Evolutionary conservation across 2,113 vertebrate species (phyloP), one percentile per base, ranked within the genome.

Genomic region (Danionella cerebrum): DNA sequence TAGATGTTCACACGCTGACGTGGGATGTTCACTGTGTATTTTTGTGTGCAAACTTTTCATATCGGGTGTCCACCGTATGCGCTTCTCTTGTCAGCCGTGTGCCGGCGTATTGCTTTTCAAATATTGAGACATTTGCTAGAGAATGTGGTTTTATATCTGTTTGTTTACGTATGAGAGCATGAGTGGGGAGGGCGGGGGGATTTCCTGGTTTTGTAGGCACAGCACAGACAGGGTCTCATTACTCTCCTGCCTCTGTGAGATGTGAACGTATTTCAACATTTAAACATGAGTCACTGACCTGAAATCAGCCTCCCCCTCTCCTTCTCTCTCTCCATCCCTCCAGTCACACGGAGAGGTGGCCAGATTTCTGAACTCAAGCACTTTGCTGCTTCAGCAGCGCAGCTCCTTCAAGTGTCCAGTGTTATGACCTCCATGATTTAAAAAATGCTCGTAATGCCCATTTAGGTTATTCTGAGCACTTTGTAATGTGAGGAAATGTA

Each of bases 141-240:
- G 35, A n/a, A 33, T 16, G 50, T 31, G 47, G 6, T 3, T 25
- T 8, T 27, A 8, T 25, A 10, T 24, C 3, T 22, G 38, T 27
- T 21, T 58, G 4, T 11, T 27, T 16, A 36, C 29, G 27, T 45
- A 35, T 35, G 21, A 10, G 45, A 25, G n/a, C n/a, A 13, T 5
- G 54, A 4, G 44, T 12, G 33, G 21, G 25, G 6, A 51, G 4
- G 4, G n/a, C 21, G 35, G 16, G 58, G 10, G 13, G 14, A n/a
- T 38, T 25, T 19, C 50, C 53, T 66, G 66, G 65, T 65, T 66
- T 47, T 73, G 44, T 44, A 52, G n/a, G n/a, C n/a, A 67, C 35
- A 71, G 5, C 38, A 65, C n/a, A 69, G 58, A 41, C 35, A 42
- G 72, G 74, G 67, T 71, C 68, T 74, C 73, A 69, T 72, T n/a